phyloP scores from a whole-genome alignment of 2,888 invertebrate species.

The Phyto melanocephala region DNA sequence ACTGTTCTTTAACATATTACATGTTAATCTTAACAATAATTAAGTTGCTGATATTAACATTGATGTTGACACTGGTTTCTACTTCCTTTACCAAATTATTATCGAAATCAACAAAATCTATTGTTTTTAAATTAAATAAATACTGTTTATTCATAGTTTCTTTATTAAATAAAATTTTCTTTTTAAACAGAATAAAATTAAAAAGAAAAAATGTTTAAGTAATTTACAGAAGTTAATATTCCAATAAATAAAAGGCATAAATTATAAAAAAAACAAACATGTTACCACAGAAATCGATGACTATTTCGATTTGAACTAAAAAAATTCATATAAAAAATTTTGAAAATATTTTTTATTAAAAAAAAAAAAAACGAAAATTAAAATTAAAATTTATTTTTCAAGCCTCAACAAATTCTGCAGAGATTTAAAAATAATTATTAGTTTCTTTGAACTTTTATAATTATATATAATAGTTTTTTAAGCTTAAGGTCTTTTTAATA shows the following conservation, averaged over 20 bases:
- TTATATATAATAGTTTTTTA: no score
- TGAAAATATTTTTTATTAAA: not conserved
- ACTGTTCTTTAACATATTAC: no score
- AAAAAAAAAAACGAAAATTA: no score
- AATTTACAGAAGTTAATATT: conserved; percentile 74
- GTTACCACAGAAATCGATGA: conserved; percentile 74
- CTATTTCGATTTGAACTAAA: conserved; percentile 61
- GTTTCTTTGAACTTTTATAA: no score
- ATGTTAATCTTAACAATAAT: no score
- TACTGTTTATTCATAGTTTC: no score
- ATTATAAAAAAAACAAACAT: conserved; percentile 66
- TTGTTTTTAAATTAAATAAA: not conserved
- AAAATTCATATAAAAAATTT: not conserved
- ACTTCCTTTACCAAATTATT: not conserved
- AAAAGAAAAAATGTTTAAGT: conserved; percentile 60
- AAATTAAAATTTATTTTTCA: conserved; percentile 16
- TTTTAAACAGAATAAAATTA: no score
- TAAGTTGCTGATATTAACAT: no score
- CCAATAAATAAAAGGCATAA: conserved; percentile 21
- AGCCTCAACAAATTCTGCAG: not conserved
- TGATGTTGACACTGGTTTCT: not conserved
- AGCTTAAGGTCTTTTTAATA: no score
- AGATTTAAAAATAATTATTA: conserved; percentile 31
- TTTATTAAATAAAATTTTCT: no score
- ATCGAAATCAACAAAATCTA: conserved; percentile 39